Evolutionary conservation across 2,113 vertebrate species (phyloP).

Genomic region (Argyrosomus japonicus): DNA sequence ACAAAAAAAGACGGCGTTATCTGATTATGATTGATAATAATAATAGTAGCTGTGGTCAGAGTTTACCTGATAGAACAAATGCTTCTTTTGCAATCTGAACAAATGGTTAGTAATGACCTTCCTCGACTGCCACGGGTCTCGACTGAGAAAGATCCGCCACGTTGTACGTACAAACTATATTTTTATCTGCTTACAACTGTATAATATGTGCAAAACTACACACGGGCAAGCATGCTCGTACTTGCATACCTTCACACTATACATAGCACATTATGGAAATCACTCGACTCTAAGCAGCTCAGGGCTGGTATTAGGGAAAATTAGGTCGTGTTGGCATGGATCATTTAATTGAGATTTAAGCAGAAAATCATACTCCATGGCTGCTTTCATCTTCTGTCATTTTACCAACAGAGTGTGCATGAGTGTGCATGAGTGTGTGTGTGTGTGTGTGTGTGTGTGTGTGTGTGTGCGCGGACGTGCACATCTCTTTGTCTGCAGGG

Average conservation of each 20-base stretch:
- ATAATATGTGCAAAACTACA: constrained; percentile 19
- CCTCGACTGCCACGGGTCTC: neutral
- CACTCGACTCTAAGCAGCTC: constrained; percentile 57
- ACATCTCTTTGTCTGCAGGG: constrained; percentile 59
- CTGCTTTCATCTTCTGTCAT: constrained; percentile 69
- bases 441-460: neutral
- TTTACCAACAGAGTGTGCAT: constrained; percentile 4
- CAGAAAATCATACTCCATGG: constrained; percentile 56
- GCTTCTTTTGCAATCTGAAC: neutral
- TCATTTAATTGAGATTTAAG: constrained; percentile 75
- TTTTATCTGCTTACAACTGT: constrained; percentile 6
- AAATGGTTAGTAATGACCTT: neutral
- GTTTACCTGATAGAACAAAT: neutral
- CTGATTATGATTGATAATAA: neutral
- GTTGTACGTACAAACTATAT: neutral
- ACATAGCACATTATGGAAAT: constrained; percentile 65
- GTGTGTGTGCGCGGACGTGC: neutral
- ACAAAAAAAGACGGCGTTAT: constrained; percentile 8
- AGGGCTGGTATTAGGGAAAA: constrained; percentile 72
- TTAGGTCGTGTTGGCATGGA: constrained; percentile 71
- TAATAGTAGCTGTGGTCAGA: constrained; percentile 18
- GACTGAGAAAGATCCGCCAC: neutral
- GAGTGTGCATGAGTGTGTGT: neutral
- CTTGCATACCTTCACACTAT: constrained; percentile 42
- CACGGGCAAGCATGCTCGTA: neutral